phyloP scores from a whole-genome alignment of 1,140 invertebrate genomes.

The Drosophila insularis region DNA sequence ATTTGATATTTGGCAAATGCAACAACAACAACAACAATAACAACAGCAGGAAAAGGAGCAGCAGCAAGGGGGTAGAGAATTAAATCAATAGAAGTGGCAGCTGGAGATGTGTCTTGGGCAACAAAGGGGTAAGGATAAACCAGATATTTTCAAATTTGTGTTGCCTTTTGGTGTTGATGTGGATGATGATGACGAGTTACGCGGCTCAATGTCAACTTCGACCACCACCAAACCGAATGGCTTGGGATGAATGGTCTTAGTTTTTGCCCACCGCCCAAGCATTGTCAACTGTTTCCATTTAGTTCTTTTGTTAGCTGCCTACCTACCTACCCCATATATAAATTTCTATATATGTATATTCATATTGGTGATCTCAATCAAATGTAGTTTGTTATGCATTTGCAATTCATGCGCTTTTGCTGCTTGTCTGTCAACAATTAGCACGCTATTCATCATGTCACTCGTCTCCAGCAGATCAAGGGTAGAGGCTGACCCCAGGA shows the following conservation, averaged over 20 bases:
- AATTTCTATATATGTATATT: not conserved
- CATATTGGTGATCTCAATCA: slow-evolving; percentile 69
- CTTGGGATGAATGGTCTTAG: not conserved
- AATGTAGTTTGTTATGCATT: slow-evolving; percentile 65
- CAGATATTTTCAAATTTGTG: slow-evolving; percentile 42
- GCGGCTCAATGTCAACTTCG: slow-evolving; percentile 68
- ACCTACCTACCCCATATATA: not conserved
- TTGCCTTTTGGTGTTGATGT: slow-evolving; percentile 23
- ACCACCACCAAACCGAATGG: slow-evolving; percentile 25
- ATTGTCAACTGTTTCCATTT: slow-evolving; percentile 47
- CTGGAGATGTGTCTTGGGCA: not conserved
- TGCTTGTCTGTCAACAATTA: slow-evolving; percentile 81
- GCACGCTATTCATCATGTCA: slow-evolving; percentile 82
- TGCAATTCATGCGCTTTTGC: slow-evolving; percentile 70
- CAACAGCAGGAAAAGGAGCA: slow-evolving; percentile 15
- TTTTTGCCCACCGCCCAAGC: slow-evolving; percentile 33
- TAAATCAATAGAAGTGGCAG: slow-evolving; percentile 18
- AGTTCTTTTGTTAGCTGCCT: slow-evolving; percentile 19
- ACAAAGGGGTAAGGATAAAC: slow-evolving; percentile 33
- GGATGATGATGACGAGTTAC: slow-evolving; percentile 59
- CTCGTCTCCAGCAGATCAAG: slow-evolving; percentile 30
- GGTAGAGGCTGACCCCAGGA: not conserved
- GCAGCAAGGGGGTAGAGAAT: slow-evolving; percentile 29
- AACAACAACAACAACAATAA: slow-evolving; percentile 30
- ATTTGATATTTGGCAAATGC: slow-evolving; percentile 51